Evolutionary conservation across 1,140 invertebrate species (phyloP).

Genomic region (Pristionchus pacificus): DNA sequence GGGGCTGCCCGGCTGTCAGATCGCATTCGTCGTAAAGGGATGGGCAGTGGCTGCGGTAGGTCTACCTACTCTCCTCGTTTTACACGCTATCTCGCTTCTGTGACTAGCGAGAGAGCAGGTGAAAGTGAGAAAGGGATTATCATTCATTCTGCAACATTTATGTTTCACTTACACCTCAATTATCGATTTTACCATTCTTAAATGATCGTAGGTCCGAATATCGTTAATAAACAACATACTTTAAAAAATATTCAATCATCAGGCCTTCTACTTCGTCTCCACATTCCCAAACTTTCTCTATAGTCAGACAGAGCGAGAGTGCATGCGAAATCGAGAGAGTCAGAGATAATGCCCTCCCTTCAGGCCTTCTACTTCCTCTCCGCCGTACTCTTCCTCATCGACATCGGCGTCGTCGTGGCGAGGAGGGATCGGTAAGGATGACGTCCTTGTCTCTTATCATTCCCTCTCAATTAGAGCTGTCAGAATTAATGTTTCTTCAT

Average conservation of each 20-base stretch:
- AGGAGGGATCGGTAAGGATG: conserved; percentile 48
- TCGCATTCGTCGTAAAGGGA: conserved; percentile 53
- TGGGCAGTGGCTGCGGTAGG: conserved; percentile 55
- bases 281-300: neutral
- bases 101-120: too few relatives aligned
- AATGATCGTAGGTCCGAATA: too few relatives aligned
- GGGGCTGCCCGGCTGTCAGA: conserved; percentile 53
- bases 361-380: conserved; percentile 53
- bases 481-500: neutral
- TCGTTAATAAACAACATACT: too few relatives aligned
- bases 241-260: conserved; percentile 7
- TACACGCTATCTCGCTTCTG: too few relatives aligned
- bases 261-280: neutral
- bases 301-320: too few relatives aligned
- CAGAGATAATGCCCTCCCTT: conserved; percentile 8
- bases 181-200: neutral
- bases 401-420: conserved; percentile 47
- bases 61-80: neutral
- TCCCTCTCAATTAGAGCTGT: too few relatives aligned
- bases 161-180: neutral
- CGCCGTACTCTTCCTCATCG: conserved; percentile 46
- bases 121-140: neutral
- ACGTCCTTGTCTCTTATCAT: neutral
- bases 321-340: too few relatives aligned
- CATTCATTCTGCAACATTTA: neutral